Conservation (phyloP, 1,140 invertebrate genomes). For the Apis laboriosa region DNA sequence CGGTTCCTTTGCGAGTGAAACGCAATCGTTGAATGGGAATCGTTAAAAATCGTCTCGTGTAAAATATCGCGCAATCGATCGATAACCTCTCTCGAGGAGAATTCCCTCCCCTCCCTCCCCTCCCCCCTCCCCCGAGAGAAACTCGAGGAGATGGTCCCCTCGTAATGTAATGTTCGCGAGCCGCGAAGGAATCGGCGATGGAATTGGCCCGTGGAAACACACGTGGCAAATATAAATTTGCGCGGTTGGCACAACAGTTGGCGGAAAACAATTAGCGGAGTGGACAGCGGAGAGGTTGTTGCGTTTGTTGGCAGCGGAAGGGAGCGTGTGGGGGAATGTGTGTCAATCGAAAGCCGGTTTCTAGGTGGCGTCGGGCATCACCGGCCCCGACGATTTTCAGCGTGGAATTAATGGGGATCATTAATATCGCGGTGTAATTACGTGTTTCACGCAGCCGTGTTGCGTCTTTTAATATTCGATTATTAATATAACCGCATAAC, state of each 20-base stretch:
- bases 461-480: constrained; percentile 19
- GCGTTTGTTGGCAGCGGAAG: background rate
- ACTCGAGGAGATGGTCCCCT: too few relatives aligned
- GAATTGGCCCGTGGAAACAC: background rate
- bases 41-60: background rate
- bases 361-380: constrained; percentile 50
- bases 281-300: background rate
- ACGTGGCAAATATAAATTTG: constrained; percentile 14
- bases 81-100: constrained; percentile 15
- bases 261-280: constrained; percentile 40
- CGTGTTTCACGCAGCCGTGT: constrained; percentile 2
- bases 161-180: background rate
- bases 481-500: constrained; percentile 41
- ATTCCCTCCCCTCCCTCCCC: background rate
- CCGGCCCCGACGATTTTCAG: constrained; percentile 31
- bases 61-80: constrained; percentile 38
- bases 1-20: constrained; percentile 32
- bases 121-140: too few relatives aligned
- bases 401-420: constrained; percentile 38
- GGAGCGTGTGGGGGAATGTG: constrained; percentile 40
- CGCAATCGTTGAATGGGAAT: too few relatives aligned
- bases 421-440: constrained; percentile 46
- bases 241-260: background rate
- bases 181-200: background rate
- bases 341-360: constrained; percentile 64